Base-by-base conservation (phyloP, 1,140 invertebrate genomes). In the Drosophila subobscura region DNA sequence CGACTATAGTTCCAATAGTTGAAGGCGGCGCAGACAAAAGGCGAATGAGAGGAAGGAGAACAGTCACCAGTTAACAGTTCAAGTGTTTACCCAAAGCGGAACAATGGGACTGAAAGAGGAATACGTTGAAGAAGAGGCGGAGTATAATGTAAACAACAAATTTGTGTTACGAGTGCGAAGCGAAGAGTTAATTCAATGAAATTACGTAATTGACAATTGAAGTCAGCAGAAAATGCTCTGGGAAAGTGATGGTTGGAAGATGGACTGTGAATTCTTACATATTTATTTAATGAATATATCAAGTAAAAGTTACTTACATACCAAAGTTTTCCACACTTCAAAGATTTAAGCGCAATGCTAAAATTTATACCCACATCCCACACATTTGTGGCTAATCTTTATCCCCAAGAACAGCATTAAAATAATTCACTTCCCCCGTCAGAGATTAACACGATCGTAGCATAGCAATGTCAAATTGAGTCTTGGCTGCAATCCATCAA, bases 141-240 rank as follows among this genome's bases (percentile, higher is more conserved):
- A 22, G 29, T 23, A 16, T 50, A 72, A 60, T 60, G 68, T 70
- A 73, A 73, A 64, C 52, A 65, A 50, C 8, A 33, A 63, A 53
- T 68, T 53, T 41, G 50, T 56, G 64, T 33, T 66, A 40, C 42
- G 52, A 73, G 70, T 57, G 41, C 59, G 41, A 73, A 63, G 41
- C 59, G 41, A 73, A 63, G 66, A 73, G 71, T 76, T 76, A 86
- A 84, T 78, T 76, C 49, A 60, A 67, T 77, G 52, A 66, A 50
- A 80, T 72, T 77, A 86, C 77, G 67, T 77, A 84, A 84, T 80
- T 70, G 66, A 33, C 29, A 33, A 33, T 10, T 33, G 29, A 3
- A 65, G 27, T 46, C 2, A 29, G 5, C 14, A 44, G 77, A 53
- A 59, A 58, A 71, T 71, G 49, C 44, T 45, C 60, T 50, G 47